phyloP scores from a whole-genome alignment of 1,140 invertebrate species.

The Galendromus occidentalis region DNA sequence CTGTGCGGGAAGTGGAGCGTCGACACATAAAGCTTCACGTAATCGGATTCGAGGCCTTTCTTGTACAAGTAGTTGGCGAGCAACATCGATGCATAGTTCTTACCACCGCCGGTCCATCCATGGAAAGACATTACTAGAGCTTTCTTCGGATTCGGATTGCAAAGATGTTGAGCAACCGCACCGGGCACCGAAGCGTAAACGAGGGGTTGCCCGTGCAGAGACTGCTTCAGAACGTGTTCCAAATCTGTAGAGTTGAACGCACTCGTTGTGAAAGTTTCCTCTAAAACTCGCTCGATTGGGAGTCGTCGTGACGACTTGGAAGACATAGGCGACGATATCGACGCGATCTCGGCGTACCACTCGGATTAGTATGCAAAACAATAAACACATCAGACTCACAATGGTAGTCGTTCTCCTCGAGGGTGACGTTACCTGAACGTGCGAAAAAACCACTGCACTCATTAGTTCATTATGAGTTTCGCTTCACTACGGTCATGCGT shows the following conservation, averaged over 20 bases:
- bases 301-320: too few relatives aligned
- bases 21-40: slow-evolving; percentile 58
- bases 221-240: slow-evolving; percentile 19
- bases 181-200: slow-evolving; percentile 23
- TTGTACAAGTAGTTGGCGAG: slow-evolving; percentile 53
- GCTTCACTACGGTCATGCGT: too few relatives aligned
- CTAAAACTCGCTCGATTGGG: too few relatives aligned
- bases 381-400: too few relatives aligned
- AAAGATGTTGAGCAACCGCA: slow-evolving; percentile 24
- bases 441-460: neutral
- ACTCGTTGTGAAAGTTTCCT: too few relatives aligned
- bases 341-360: too few relatives aligned
- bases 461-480: neutral
- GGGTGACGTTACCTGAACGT: neutral
- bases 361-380: too few relatives aligned
- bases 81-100: slow-evolving; percentile 62
- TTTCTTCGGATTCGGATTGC: slow-evolving; percentile 25
- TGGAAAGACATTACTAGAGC: slow-evolving; percentile 36
- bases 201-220: slow-evolving; percentile 29
- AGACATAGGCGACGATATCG: too few relatives aligned
- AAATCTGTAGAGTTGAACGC: slow-evolving; percentile 21
- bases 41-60: slow-evolving; percentile 49
- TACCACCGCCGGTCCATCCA: slow-evolving; percentile 59
- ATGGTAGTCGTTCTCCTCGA: neutral
- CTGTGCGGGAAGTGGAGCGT: slow-evolving; percentile 50